phyloP scores from a whole-genome alignment of 2,888 invertebrate species.

The Epiblema foenella region DNA sequence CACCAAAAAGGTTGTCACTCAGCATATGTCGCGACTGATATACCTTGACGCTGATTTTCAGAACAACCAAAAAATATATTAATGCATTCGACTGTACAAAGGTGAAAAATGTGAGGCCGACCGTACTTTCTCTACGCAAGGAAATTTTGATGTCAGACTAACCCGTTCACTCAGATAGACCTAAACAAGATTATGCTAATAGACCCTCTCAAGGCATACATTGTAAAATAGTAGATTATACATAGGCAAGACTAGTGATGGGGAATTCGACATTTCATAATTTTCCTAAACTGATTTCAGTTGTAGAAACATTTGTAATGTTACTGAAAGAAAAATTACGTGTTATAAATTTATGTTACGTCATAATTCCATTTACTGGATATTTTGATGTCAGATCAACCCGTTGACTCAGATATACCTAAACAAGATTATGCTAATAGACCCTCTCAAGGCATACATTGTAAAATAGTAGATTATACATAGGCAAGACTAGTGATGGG shows the following conservation, averaged over 20 bases:
- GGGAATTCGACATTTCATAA: too few relatives aligned
- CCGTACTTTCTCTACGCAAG: background rate
- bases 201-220: conserved; percentile 21
- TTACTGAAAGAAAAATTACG: too few relatives aligned
- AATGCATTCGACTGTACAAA: too few relatives aligned
- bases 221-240: background rate
- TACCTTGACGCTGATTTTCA: too few relatives aligned
- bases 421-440: conserved; percentile 31
- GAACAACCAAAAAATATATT: too few relatives aligned
- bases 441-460: conserved; percentile 22
- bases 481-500: background rate
- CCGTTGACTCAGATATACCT: background rate
- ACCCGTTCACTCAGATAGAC: background rate
- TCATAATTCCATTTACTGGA: too few relatives aligned
- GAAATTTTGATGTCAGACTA: background rate
- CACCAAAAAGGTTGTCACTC: too few relatives aligned
- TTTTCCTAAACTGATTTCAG: too few relatives aligned
- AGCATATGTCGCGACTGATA: too few relatives aligned
- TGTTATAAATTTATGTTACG: too few relatives aligned
- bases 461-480: background rate
- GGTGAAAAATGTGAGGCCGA: too few relatives aligned
- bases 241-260: background rate
- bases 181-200: conserved; percentile 33
- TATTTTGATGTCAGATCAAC: background rate
- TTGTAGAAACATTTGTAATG: too few relatives aligned